Evolutionary conservation across 1,140 invertebrate species (phyloP), one percentile per base, ranked within the genome.

Genomic region (Eriosoma lanigerum): DNA sequence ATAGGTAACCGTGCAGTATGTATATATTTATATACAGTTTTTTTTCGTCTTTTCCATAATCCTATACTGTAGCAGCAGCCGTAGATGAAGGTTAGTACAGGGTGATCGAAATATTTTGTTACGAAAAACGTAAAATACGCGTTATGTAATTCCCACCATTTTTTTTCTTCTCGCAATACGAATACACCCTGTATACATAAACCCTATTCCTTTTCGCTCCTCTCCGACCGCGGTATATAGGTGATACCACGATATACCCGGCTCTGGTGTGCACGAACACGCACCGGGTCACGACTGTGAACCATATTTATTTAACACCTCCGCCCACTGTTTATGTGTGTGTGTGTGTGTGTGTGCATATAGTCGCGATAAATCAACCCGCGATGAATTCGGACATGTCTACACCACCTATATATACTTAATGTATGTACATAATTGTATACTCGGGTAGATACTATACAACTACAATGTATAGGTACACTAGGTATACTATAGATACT

Each of bases 221-320:
- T 60, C 54, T 56, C n/a, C n/a, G n/a, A n/a, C n/a, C 54, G 54
- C 54, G 1, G 1, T 60, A 60, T 26, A 60, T 19, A 32, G 12
- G 24, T 29, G 17, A 26, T 32, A 62, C 26, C 58, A 60, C 24
- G n/a, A 60, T 15, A 10, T 17, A 62, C 17, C 8, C 29, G 19
- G 60, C 17, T 26, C 24, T 26, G 38, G n/a, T 12, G 13, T 32
- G 52, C 72, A 75, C 72, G 72, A 75, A 56, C 29, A 62, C n/a
- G 32, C 32, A 56, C 50, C 72, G 50, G 72, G 72, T 75, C 73
- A 76, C 73, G 73, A 76, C 73, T 46, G 73, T 46, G 73, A 12
- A 76, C 73, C 73, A 76, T 60, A 76, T 76, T 76, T 76, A 60
- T 46, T 60, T 76, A 76, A 76, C 73, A 76, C 73, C 73, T 76